Conservation (phyloP, 2,888 invertebrate species). For the Eucera pruinosa region DNA sequence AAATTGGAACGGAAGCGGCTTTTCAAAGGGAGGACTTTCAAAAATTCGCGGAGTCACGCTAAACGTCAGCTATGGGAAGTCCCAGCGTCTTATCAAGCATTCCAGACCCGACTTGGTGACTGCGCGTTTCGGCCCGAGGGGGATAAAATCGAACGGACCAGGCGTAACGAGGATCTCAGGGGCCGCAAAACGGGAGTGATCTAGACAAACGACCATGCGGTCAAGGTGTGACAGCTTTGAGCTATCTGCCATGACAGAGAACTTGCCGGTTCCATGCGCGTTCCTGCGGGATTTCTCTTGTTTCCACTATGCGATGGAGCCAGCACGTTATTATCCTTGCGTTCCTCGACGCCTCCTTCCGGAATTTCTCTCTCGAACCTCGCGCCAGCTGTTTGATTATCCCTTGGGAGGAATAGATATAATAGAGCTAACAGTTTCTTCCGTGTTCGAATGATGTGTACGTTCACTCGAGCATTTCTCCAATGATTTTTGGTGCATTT, state of each 20-base stretch:
- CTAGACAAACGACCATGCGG: constrained; percentile 82
- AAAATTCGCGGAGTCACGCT: constrained; percentile 48
- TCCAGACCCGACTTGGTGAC: constrained; percentile 40
- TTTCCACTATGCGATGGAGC: constrained; percentile 49
- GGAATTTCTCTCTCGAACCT: constrained; percentile 65
- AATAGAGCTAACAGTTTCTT: not conserved
- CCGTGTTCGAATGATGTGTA: not conserved
- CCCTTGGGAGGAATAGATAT: constrained; percentile 3
- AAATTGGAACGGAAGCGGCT: not conserved
- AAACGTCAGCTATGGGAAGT: not conserved
- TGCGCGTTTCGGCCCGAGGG: constrained; percentile 40
- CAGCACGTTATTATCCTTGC: constrained; percentile 66
- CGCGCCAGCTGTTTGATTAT: constrained; percentile 35
- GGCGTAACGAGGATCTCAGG: constrained; percentile 64
- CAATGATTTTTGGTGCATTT: not conserved
- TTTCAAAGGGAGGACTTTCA: not conserved
- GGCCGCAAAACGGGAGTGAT: constrained; percentile 73
- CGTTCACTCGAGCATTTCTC: not conserved
- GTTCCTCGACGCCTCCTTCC: constrained; percentile 47
- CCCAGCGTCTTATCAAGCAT: constrained; percentile 53
- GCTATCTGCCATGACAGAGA: constrained; percentile 76
- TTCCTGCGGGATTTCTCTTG: constrained; percentile 60
- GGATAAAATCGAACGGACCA: constrained; percentile 58
- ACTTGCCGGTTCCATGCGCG: constrained; percentile 60
- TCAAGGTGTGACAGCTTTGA: constrained; percentile 80